Conservation (phyloP, 2,797 vertebrate species). For the Phoebastria nigripes region DNA sequence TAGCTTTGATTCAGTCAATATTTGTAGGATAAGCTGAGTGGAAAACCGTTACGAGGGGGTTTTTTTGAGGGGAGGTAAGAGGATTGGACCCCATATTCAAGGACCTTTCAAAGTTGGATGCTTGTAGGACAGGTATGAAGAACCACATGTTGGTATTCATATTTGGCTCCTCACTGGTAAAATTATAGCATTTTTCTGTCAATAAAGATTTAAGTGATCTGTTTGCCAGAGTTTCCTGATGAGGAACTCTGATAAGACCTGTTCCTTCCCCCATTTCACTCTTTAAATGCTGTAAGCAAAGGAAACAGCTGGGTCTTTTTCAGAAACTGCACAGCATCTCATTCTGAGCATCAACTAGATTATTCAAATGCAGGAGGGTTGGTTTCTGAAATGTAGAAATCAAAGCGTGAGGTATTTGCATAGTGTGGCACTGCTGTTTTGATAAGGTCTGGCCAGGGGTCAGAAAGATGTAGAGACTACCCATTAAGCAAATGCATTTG, state of each 20-base stretch:
- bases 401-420: neutral
- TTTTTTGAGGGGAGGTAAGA: neutral
- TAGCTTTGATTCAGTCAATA: neutral
- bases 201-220: neutral
- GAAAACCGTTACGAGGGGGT: neutral
- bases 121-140: neutral
- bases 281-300: neutral
- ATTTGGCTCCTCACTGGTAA: neutral
- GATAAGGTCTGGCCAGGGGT: neutral
- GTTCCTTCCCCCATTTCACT: neutral
- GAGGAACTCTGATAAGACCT: constrained; percentile 37
- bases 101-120: neutral
- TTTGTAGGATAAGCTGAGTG: constrained; percentile 28
- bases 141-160: neutral
- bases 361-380: neutral
- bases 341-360: neutral
- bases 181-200: neutral
- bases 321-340: neutral
- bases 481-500: neutral
- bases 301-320: neutral
- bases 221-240: neutral
- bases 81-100: neutral
- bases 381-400: neutral
- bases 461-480: neutral
- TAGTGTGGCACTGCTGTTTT: neutral